Conservation (phyloP, 1,140 invertebrate species). For the Globodera rostochiensis region DNA sequence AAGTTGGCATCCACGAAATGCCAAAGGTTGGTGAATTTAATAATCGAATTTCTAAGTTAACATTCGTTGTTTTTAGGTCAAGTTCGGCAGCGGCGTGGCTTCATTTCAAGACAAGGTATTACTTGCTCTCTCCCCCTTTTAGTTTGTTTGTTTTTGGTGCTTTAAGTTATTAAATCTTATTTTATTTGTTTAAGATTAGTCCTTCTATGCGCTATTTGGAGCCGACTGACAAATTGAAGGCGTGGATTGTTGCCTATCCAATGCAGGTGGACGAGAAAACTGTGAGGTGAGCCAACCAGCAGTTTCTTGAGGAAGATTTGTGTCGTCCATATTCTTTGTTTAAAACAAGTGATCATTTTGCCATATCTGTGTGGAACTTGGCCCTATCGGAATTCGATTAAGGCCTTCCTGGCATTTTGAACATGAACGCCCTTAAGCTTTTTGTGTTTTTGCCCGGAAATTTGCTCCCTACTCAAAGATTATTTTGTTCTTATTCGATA, state of each 20-base stretch:
- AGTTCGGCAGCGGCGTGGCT: background rate
- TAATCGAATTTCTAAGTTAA: background rate
- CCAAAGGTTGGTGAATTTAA: background rate
- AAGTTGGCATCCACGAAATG: conserved; percentile 7
- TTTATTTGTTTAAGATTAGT: conserved; percentile 4
- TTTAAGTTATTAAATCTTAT: background rate
- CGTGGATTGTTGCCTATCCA: conserved; percentile 18
- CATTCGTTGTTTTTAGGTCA: background rate
- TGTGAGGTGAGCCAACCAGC: background rate
- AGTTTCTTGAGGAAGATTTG: background rate
- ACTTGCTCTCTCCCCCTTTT: too few relatives aligned
- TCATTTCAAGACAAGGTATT: conserved; percentile 11
- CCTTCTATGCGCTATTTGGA: conserved; percentile 18
- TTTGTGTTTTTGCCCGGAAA: background rate
- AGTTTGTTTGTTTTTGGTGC: conserved; percentile 6
- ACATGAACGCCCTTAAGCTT: too few relatives aligned
- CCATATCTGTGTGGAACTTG: too few relatives aligned
- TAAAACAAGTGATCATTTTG: too few relatives aligned
- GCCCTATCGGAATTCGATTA: too few relatives aligned
- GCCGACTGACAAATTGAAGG: conserved; percentile 2
- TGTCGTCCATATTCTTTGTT: too few relatives aligned
- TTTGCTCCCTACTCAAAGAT: background rate
- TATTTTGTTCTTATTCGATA: background rate
- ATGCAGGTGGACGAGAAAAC: background rate
- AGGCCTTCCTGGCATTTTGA: too few relatives aligned